Percentiles rank a stretch among this genome's conserved stretches.
These are phyloP conservation scores for Hymenochirus boettgeri DNA, from an alignment of 2,113 vertebrate genomes.

Conservation along the genomic window DNA sequence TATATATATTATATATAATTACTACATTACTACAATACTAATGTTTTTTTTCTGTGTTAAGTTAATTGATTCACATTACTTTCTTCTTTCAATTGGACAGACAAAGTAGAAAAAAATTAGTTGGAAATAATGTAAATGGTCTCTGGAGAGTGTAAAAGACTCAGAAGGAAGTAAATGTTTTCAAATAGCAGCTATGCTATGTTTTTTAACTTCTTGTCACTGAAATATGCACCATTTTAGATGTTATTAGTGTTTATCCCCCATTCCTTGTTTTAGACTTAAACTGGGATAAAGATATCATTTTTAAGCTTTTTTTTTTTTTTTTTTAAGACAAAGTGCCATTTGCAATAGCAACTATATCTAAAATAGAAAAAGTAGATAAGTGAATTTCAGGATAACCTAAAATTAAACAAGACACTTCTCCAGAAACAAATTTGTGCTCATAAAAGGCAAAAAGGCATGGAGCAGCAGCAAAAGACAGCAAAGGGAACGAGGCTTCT, in stretches of 20 bases:
- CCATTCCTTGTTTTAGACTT: slow-evolving; percentile 26
- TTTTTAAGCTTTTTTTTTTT: slow-evolving; percentile 38
- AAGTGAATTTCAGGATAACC: not conserved
- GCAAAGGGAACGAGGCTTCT: no score
- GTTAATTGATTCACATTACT: slow-evolving; percentile 36
- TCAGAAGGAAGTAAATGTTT: slow-evolving; percentile 30
- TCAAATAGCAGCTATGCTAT: slow-evolving; percentile 5
- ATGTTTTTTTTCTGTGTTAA: slow-evolving; percentile 19
- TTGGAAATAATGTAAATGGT: slow-evolving; percentile 22
- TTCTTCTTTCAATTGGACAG: slow-evolving; percentile 23
- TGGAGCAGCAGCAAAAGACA: no score
- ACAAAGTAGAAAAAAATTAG: slow-evolving; percentile 11
- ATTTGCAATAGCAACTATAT: slow-evolving; percentile 30
- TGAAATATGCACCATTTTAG: slow-evolving; percentile 23
- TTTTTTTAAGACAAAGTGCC: slow-evolving; percentile 18
- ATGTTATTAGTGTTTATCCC: slow-evolving; percentile 20
- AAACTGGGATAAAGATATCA: slow-evolving; percentile 24
- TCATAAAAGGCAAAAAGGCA: no score
- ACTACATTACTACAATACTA: no score
- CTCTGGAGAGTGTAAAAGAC: slow-evolving; percentile 10
- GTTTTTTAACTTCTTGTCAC: slow-evolving; percentile 18
- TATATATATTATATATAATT: no score
- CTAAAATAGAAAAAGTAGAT: slow-evolving; percentile 23
- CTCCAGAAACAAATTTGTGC: no score
- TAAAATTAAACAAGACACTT: not conserved